Base-by-base conservation (phyloP, 2,113 vertebrate species). In the Toxostoma redivivum region DNA sequence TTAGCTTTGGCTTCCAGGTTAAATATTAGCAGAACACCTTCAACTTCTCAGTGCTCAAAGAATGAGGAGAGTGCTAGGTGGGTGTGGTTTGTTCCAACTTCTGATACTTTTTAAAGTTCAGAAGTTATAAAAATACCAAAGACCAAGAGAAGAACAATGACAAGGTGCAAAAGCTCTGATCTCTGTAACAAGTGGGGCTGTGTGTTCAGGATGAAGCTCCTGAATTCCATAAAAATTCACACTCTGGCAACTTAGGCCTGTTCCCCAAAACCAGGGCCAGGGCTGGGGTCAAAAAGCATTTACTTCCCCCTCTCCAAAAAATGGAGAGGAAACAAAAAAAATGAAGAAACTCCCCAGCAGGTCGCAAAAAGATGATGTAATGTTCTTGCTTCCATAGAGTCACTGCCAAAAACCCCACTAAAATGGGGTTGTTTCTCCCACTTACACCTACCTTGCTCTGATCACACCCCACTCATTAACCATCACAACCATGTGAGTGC, bases 21-120 rank as follows among this genome's bases (percentile, higher is more conserved):
- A 92, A 96, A 91, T 38, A 89, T 91, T 78, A 95, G 35, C 54
- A 66, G 77, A 91, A 66, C 47, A 70, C 69, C 77, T 91, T 73
- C 21, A 89, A 62, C 38, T 9, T 23, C 56, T 11, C 69, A 62
- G 77, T 12, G 50, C 42, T 42, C 56, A 78, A 70, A 69, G 72
- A 88, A 83, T 33, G 70, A 73, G 66, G 35, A 60, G 80, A 44
- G 22, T 40, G 37, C 14, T 19, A 21, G 24, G 50, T 65, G 37
- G 88, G 67, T 56, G 54, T 0, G 1, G 69, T 71, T 94, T 81
- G 66, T 74, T 84, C 67, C 42, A 58, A 33, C 23, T 89, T 86
- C 70, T 78, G 45, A 42, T 91, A 73, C 50, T 81, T 81, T 50
- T 65, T 44, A 86, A 95, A 84, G 73, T 35, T 92, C 83, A 54